A percentile compares a stretch with the other conserved stretches of the same genome.
phyloP scores from a whole-genome alignment of 2,797 vertebrate genomes.

The Pempheris klunzingeri region DNA sequence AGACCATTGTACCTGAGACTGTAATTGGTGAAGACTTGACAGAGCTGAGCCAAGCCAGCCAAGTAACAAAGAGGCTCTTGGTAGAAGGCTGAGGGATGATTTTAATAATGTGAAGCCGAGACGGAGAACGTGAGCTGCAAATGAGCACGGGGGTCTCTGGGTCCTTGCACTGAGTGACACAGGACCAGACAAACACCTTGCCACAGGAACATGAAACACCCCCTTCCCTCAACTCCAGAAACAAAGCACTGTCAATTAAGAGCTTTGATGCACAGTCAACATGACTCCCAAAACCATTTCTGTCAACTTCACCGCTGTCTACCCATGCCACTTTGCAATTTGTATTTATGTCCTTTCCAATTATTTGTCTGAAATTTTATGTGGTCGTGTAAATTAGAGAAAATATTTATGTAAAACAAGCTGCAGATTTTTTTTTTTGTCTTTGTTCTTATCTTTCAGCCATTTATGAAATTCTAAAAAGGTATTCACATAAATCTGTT shows the following conservation, averaged over 20 bases:
- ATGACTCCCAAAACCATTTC: conserved; percentile 78
- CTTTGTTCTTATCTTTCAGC: conserved; percentile 51
- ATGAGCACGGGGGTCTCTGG: conserved; percentile 96
- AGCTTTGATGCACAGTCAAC: conserved; percentile 80
- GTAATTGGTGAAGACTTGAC: conserved; percentile 99
- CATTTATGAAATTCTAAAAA: conserved; percentile 51
- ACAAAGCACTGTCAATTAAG: conserved; percentile 88
- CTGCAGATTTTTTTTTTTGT: conserved; percentile 14
- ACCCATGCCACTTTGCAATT: conserved; percentile 64
- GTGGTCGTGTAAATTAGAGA: conserved; percentile 70
- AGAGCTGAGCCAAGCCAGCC: conserved; percentile 96
- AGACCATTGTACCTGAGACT: conserved; percentile 99
- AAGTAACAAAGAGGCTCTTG: conserved; percentile 98
- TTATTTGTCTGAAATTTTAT: conserved; percentile 78
- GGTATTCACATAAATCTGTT: conserved; percentile 30
- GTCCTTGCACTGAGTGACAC: conserved; percentile 98
- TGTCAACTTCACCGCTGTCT: conserved; percentile 75
- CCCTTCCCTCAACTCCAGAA: conserved; percentile 85
- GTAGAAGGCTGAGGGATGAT: conserved; percentile 98
- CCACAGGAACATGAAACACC: conserved; percentile 85
- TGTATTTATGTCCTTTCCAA: conserved; percentile 82
- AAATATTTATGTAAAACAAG: conserved; percentile 75
- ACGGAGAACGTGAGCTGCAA: conserved; percentile 93
- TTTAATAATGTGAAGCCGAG: conserved; percentile 98
- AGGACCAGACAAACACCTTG: conserved; percentile 92